Evolutionary conservation across 64 coral and sea anemone genomes (phyloP).

Genomic region (Montipora foliosa): DNA sequence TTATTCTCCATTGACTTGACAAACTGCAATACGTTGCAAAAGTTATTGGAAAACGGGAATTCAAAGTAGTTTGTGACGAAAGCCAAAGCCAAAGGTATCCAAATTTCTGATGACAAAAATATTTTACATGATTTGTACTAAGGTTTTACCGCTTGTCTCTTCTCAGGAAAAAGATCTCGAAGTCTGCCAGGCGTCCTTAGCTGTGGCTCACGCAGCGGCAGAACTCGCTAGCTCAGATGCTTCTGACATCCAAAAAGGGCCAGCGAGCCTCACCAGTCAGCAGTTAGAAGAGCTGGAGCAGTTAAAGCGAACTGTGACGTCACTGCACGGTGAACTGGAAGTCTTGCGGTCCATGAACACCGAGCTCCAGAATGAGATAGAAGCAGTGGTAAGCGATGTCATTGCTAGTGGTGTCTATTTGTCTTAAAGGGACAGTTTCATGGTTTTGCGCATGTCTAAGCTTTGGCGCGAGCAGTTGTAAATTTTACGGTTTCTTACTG

Average conservation of each 20-base stretch:
- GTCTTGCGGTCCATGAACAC: slow-evolving; percentile 62
- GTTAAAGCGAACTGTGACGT: slow-evolving; percentile 46
- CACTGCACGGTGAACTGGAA: slow-evolving; percentile 68
- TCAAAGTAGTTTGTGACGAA: too few species aligned
- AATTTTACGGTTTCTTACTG: too few species aligned
- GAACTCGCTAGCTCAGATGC: slow-evolving; percentile 66
- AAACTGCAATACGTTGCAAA: too few species aligned
- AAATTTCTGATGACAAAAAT: too few species aligned
- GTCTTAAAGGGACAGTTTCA: too few species aligned
- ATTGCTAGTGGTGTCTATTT: too few species aligned
- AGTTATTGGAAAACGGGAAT: too few species aligned
- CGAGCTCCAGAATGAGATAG: slow-evolving; percentile 44
- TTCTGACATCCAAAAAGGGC: background rate
- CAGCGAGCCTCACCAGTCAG: slow-evolving; percentile 46
- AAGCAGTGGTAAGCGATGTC: slow-evolving; percentile 41
- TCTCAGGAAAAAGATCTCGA: slow-evolving; percentile 76
- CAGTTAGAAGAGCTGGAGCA: slow-evolving; percentile 68
- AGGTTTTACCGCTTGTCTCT: background rate
- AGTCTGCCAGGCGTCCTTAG: slow-evolving; percentile 66
- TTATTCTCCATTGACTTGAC: too few species aligned
- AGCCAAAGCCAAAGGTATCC: too few species aligned
- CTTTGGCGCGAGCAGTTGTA: too few species aligned
- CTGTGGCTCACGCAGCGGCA: slow-evolving; percentile 74
- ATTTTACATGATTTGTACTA: background rate
- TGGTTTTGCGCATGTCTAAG: too few species aligned